phyloP scores from a whole-genome alignment of 2,797 vertebrate species.

The Pangasius macronema region DNA sequence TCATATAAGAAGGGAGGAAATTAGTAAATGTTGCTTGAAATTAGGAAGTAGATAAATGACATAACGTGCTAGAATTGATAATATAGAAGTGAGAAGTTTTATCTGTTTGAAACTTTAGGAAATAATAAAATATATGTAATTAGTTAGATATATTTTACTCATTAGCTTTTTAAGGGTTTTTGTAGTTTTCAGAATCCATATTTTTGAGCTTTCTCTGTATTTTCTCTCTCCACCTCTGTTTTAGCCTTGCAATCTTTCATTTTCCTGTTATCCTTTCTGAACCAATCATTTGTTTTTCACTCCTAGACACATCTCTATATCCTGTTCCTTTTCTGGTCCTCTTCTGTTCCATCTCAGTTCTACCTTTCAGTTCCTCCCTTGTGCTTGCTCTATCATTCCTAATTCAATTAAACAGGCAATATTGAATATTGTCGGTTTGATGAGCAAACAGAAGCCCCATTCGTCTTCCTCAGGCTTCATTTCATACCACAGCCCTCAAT shows the following conservation, averaged over 20 bases:
- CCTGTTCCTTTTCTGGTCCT: neutral
- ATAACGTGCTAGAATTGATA: neutral
- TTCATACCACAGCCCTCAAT: slow-evolving; percentile 37
- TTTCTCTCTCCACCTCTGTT: neutral
- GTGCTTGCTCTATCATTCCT: slow-evolving; percentile 14
- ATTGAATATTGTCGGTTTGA: slow-evolving; percentile 31
- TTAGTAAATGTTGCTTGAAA: neutral
- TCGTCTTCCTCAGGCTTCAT: slow-evolving; percentile 38
- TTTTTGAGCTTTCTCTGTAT: neutral
- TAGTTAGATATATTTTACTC: neutral
- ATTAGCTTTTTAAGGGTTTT: neutral
- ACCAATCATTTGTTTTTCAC: neutral
- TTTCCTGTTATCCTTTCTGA: neutral
- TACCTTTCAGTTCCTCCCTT: slow-evolving; percentile 12
- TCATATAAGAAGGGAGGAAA: neutral
- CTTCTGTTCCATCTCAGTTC: neutral
- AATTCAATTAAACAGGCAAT: slow-evolving; percentile 54
- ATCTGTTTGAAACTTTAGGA: neutral
- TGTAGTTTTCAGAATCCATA: neutral
- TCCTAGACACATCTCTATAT: neutral
- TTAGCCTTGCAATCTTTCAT: slow-evolving; percentile 12
- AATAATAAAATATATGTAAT: neutral
- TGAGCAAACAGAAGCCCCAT: slow-evolving; percentile 33
- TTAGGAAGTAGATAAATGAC: neutral
- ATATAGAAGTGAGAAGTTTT: neutral